These are phyloP conservation scores for Polyommatus iphigenia DNA, from an alignment of 2,888 invertebrate species.

Conservation along the genomic window DNA sequence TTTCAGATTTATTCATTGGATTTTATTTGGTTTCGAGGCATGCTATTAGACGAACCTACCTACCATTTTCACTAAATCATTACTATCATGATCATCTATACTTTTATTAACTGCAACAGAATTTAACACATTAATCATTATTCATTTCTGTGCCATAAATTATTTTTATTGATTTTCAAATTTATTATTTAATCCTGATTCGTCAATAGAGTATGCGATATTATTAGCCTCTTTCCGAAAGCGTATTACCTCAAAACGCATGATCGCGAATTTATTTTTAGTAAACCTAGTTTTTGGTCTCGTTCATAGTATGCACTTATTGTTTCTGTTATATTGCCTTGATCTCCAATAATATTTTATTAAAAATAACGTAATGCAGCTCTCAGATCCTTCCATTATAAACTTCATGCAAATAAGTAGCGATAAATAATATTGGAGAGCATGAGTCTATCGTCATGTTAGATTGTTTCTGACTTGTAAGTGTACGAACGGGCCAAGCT, in stretches of 20 bases:
- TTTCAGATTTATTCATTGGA: constrained; percentile 37
- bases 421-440: constrained; percentile 75
- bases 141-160: background rate
- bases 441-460: constrained; percentile 78
- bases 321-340: constrained; percentile 40
- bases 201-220: background rate
- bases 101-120: constrained; percentile 36
- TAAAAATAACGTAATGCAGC: constrained; percentile 12
- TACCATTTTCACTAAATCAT: constrained; percentile 40
- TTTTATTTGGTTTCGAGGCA: constrained; percentile 46
- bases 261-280: constrained; percentile 24
- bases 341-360: constrained; percentile 72
- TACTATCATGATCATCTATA: constrained; percentile 38
- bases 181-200: background rate
- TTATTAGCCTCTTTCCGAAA: background rate
- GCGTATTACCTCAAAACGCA: constrained; percentile 10
- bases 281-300: constrained; percentile 37
- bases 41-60: constrained; percentile 44
- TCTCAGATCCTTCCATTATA: constrained; percentile 7
- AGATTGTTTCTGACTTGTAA: constrained; percentile 79
- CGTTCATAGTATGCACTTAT: constrained; percentile 40
- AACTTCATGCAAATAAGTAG: constrained; percentile 30
- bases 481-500: constrained; percentile 70
- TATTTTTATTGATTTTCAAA: constrained; percentile 8
- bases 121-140: constrained; percentile 28